Conservation (phyloP, 2,888 invertebrate genomes). For the Griposia aprilina region DNA sequence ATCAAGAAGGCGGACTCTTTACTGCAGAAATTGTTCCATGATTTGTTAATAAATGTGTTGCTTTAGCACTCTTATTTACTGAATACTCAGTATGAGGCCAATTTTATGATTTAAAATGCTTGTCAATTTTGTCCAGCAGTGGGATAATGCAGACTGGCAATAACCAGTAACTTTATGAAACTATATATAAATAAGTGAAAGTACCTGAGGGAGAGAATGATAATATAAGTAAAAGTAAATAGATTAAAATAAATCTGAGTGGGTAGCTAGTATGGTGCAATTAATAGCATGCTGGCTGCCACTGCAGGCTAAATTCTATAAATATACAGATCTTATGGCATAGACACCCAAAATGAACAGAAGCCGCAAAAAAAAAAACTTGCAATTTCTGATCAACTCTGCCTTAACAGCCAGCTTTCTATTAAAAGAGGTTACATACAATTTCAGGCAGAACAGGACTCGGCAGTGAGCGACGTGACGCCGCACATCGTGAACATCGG, state of each 20-base stretch:
- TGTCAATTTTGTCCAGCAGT: background rate
- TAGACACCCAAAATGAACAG: background rate
- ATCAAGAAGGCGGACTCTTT: too few species aligned
- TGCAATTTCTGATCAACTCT: background rate
- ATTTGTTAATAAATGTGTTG: background rate
- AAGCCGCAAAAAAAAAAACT: background rate
- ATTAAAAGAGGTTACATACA: background rate
- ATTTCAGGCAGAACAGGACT: slow-evolving; percentile 96
- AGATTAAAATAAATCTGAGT: too few species aligned
- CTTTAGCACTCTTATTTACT: background rate
- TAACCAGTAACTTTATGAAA: too few species aligned
- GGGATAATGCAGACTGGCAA: background rate
- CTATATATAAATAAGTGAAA: too few species aligned
- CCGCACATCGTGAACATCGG: slow-evolving; percentile 99
- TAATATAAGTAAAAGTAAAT: too few species aligned
- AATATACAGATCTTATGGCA: background rate
- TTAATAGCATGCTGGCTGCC: background rate
- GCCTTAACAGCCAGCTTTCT: background rate
- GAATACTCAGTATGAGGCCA: background rate
- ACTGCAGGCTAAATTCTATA: background rate
- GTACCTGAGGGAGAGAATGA: too few species aligned
- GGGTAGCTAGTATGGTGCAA: too few species aligned
- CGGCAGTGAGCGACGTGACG: slow-evolving; percentile 96
- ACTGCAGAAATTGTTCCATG: background rate
- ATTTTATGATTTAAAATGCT: background rate